phyloP scores from a whole-genome alignment of 2,888 invertebrate genomes.

The Charanyca ferruginea region DNA sequence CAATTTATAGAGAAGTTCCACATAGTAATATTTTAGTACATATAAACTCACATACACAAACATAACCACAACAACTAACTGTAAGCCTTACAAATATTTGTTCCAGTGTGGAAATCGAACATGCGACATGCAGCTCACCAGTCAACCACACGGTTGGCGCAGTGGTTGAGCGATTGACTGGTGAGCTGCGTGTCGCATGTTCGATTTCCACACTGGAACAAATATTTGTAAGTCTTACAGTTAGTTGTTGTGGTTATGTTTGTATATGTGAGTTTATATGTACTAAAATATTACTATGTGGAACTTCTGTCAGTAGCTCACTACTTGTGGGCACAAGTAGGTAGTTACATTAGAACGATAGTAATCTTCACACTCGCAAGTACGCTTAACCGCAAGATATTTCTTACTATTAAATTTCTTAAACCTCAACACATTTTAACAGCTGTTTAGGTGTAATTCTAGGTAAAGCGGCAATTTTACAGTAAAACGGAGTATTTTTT shows the following conservation, averaged over 20 bases:
- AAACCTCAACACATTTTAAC: slow-evolving; percentile 18
- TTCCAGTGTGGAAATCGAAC: no score
- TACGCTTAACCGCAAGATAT: slow-evolving; percentile 16
- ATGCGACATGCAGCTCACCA: no score
- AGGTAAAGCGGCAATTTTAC: slow-evolving; percentile 9
- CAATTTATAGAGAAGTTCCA: slow-evolving; percentile 27
- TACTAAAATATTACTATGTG: neutral
- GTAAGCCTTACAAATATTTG: no score
- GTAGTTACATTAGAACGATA: slow-evolving; percentile 35
- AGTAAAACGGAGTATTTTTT: neutral
- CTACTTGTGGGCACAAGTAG: neutral
- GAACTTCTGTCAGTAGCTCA: neutral
- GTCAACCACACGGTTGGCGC: no score
- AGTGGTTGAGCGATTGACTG: no score
- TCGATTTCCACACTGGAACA: no score
- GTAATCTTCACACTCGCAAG: slow-evolving; percentile 36
- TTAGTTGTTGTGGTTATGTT: no score
- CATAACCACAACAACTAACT: no score
- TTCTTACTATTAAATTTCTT: slow-evolving; percentile 29
- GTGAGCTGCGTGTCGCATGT: no score
- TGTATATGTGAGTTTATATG: no score
- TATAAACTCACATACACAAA: no score
- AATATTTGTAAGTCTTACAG: no score
- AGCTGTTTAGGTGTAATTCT: slow-evolving; percentile 10
- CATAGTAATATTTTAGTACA: neutral